Base-by-base conservation (phyloP, 64 coral and sea anemone genomes). In the Astreopora myriophthalma region DNA sequence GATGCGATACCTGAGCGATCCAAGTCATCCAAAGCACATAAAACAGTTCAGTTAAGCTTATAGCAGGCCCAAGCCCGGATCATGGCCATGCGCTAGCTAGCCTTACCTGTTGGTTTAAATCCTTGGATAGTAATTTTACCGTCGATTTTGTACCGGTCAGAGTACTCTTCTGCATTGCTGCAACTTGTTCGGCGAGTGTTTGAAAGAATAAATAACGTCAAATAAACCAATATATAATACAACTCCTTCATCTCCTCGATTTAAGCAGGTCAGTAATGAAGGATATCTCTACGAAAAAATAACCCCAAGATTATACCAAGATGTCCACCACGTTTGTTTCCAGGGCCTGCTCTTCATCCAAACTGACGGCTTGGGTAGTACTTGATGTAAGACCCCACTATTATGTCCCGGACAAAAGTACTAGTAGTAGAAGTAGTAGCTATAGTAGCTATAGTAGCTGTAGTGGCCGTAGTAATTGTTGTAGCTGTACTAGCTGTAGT, bases 91-190 rank as follows among this genome's bases (percentile, higher is more conserved):
- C n/a, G n/a, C n/a, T n/a, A n/a, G n/a, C n/a, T n/a, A 4, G 3
- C 8, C 91, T 93, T 85, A 96, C 95, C 95, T 22, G 95, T 39
- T 25, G 76, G 68, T 70, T 96, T 96, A 24, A 89, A 49, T 2
- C 91, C 91, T 90, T 90, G 92, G 33, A 96, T 94, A 1, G 87
- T 57, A 12, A 96, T 75, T 90, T 96, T 96, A 20, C 95, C 95
- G 48, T 96, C 95, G 24, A 96, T 94, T 79, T 96, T 96, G 52
- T 96, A 96, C 8, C 95, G 87, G 33, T 93, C 91, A 5, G 64
- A 62, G 3, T 48, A 61, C 71, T 96, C 95, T 22, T 96, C 95
- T 19, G n/a, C 52, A 32, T 60, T 64, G 10, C 57, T 83, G 1
- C 79, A 57, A 26, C 57, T 64, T 1, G 57, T 39, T 83, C 34